Evolutionary conservation across 2,888 invertebrate species (phyloP), one percentile per base, ranked within the genome.

Genomic region (Lasioglossum vierecki): DNA sequence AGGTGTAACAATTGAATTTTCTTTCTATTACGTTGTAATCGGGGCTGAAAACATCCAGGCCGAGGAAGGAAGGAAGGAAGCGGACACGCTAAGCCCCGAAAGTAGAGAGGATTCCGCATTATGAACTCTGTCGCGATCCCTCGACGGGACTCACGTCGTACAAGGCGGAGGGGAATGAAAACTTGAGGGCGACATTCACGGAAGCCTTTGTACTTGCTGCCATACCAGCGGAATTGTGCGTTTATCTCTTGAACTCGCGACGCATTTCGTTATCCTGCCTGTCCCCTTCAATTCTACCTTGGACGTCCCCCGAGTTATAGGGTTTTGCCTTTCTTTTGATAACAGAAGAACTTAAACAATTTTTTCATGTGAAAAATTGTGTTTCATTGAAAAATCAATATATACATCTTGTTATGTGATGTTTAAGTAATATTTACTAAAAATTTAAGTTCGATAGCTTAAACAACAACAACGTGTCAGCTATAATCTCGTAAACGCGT

Each of bases 1-100:
- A 66, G 15, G 39, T 35, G 39, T 39, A 35, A 68, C 68, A 68
- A 68, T 68, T 68, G 68, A 39, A 68, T 35, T 46, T 79, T 60
- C 35, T 46, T 68, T 39, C 68, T 22, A 39, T 68, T 68, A 68
- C 35, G 35, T 39, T 39, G 68, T 39, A 39, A 68, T 68, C 39
- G 68, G n/a, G 53, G n/a, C 39, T 35, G 53, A 73, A 53, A 73
- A 73, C 44, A 39, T 9, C 13, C 53, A 13, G 26, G 26, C 26
- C 60, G 26, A 60, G 26, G 60, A 60, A 53, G 49, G 49, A 49
- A 18, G 49, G 49, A 22, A 53, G 49, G 49, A 53, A 22, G 49
- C 49, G 22, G 49, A 53, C 22, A 22, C 26, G 60, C 60, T 26
- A 60, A 60, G 53, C 26, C 63, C 13, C 41, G 30, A 63, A 46